Evolutionary conservation across 1,140 invertebrate species (phyloP), one percentile per base, ranked within the genome.

Genomic region (Formica selysi): DNA sequence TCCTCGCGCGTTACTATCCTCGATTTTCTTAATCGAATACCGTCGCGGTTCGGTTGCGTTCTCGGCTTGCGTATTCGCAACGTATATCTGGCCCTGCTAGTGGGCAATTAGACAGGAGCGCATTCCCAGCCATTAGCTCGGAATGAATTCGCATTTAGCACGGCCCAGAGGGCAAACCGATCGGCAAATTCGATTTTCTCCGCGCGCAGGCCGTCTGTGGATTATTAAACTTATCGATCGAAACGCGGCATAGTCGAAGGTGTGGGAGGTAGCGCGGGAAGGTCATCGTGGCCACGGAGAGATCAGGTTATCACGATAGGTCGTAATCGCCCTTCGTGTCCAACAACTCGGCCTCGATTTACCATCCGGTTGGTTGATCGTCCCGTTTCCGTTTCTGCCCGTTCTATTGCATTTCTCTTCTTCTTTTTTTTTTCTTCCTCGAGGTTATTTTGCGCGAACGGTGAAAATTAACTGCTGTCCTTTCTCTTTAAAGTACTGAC

Each of bases 91-190:
- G 22, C 38, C 62, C 44, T 68, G 57, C 44, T 54, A 65, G 62
- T 62, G 76, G 76, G 62, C 87, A 89, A 89, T 89, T 89, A 89
- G 87, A 85, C 84, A 70, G 88, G 80, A 89, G 84, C 76, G 76
- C 84, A 76, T 89, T 89, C 89, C 57, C 48, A 65, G 64, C 88
- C 89, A 91, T 92, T 92, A 92, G 86, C 76, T 89, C 81, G 86
- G 88, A 92, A 92, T 91, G 89, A 92, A 92, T 92, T 91, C 86
- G 74, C 90, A 86, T 92, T 91, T 89, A 90, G 80, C 70, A 65
- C 13, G 51, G 32, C 38, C 51, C 59, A 51, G 79, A 87, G 80
- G 85, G 86, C 81, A 91, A 91, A 90, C 90, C 87, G 85, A 90
- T 90, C 86, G 68, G 86, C 80, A 91, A 91, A 91, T 87, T 85